Conservation (phyloP, 2,113 vertebrate species). For the Uria aalge region DNA sequence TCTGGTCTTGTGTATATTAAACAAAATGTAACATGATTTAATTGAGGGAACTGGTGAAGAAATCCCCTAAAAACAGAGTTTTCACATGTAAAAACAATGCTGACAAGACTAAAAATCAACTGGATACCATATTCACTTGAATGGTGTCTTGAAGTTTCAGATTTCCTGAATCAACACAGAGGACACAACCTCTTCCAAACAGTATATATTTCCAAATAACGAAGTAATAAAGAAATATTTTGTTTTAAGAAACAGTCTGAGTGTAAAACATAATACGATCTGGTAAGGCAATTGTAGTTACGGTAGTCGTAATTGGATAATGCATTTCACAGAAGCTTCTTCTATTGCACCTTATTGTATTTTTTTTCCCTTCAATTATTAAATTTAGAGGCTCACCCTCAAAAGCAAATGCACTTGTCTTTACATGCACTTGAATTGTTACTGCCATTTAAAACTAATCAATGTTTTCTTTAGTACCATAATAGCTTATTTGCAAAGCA, state of each 20-base stretch:
- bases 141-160: background rate
- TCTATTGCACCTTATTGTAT: background rate
- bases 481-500: constrained; percentile 69
- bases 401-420: constrained; percentile 54
- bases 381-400: constrained; percentile 44
- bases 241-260: background rate
- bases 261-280: background rate
- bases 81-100: background rate
- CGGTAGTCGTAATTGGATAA: background rate
- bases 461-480: constrained; percentile 69
- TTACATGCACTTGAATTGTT: constrained; percentile 61
- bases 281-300: background rate
- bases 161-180: background rate
- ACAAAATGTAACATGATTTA: background rate
- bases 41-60: background rate
- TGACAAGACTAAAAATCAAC: background rate
- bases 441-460: constrained; percentile 67
- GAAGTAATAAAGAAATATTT: background rate
- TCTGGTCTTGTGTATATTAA: background rate
- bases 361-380: constrained; percentile 51
- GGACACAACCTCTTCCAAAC: background rate
- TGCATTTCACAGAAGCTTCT: background rate
- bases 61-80: background rate
- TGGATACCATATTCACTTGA: background rate
- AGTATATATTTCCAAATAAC: background rate